phyloP scores from a whole-genome alignment of 2,797 vertebrate species.

The Amblyopsis hoosieri region DNA sequence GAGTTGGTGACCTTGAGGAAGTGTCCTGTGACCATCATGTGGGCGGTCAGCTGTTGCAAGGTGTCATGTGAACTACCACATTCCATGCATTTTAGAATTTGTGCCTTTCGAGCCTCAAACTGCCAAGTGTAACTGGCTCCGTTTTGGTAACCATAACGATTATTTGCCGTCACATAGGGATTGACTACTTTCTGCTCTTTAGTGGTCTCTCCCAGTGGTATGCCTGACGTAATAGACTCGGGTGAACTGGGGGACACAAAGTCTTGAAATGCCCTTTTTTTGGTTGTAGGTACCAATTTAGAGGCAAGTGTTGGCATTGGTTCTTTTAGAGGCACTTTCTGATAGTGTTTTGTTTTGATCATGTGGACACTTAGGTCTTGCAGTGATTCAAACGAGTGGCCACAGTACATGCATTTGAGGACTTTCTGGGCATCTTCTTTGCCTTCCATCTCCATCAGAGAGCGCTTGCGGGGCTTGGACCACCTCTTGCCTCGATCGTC shows the following conservation, averaged over 20 bases:
- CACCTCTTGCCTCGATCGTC: slow-evolving; percentile 91
- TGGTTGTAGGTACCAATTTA: slow-evolving; percentile 93
- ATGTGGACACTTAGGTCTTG: slow-evolving; percentile 99
- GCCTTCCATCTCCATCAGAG: slow-evolving; percentile 96
- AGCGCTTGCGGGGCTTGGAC: slow-evolving; percentile 96
- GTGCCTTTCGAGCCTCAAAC: slow-evolving; percentile 97
- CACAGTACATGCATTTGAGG: slow-evolving; percentile 99
- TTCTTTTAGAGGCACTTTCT: slow-evolving; percentile 99
- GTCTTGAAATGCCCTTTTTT: slow-evolving; percentile 94
- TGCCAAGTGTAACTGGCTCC: slow-evolving; percentile 99
- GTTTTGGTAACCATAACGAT: slow-evolving; percentile 98
- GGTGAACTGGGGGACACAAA: slow-evolving; percentile 91
- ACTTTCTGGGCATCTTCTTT: slow-evolving; percentile 99
- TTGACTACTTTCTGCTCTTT: slow-evolving; percentile 94
- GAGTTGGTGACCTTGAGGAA: slow-evolving; percentile 98
- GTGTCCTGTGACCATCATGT: slow-evolving; percentile 99
- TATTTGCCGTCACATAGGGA: slow-evolving; percentile 96
- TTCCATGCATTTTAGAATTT: slow-evolving; percentile 99
- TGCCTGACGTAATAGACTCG: slow-evolving; percentile 82
- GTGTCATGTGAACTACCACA: slow-evolving; percentile 98
- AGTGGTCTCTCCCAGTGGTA: slow-evolving; percentile 80
- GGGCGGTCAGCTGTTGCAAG: slow-evolving; percentile 96
- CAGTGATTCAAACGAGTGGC: slow-evolving; percentile 96
- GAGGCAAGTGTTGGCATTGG: slow-evolving; percentile 93
- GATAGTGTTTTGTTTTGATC: slow-evolving; percentile 99